phyloP scores from a whole-genome alignment of 2,797 vertebrate species.

The Gouania willdenowi region DNA sequence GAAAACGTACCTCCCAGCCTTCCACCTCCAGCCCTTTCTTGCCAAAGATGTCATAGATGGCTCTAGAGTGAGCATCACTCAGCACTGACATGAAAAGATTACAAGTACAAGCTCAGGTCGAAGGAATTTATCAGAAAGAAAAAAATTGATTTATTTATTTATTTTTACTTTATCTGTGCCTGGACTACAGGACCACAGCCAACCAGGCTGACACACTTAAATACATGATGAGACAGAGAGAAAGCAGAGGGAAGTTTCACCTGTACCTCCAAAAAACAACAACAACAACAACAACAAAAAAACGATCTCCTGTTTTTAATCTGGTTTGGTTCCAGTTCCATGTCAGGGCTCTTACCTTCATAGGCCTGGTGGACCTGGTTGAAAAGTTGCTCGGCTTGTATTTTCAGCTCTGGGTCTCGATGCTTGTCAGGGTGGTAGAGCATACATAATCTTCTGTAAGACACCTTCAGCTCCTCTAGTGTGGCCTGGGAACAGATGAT shows the following conservation, averaged over 20 bases:
- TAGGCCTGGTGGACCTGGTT: conserved; percentile 95
- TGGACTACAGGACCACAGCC: too few relatives aligned
- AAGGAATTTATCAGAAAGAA: too few relatives aligned
- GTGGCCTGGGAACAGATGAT: conserved; percentile 80
- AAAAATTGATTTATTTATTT: too few relatives aligned
- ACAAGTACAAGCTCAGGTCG: not conserved
- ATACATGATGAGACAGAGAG: too few relatives aligned
- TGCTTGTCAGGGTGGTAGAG: conserved; percentile 98
- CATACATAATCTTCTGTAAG: conserved; percentile 95
- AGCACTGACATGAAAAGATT: conserved; percentile 76
- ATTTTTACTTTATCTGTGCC: too few relatives aligned
- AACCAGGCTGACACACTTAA: too few relatives aligned
- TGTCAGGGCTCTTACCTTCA: conserved; percentile 78
- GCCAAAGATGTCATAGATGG: conserved; percentile 97
- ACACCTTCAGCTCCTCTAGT: conserved; percentile 90
- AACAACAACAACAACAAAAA: too few relatives aligned
- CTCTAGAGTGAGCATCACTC: conserved; percentile 91
- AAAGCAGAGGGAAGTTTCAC: too few relatives aligned
- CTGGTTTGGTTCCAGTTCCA: not conserved
- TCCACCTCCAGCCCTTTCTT: conserved; percentile 97
- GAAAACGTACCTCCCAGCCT: conserved; percentile 91
- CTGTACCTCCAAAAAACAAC: too few relatives aligned
- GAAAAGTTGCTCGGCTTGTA: conserved; percentile 90
- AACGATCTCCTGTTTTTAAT: too few relatives aligned
- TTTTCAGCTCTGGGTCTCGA: conserved; percentile 90